These are phyloP conservation scores for Eledona agricola DNA, from an alignment of 2,888 invertebrate genomes.

Conservation along the genomic window DNA sequence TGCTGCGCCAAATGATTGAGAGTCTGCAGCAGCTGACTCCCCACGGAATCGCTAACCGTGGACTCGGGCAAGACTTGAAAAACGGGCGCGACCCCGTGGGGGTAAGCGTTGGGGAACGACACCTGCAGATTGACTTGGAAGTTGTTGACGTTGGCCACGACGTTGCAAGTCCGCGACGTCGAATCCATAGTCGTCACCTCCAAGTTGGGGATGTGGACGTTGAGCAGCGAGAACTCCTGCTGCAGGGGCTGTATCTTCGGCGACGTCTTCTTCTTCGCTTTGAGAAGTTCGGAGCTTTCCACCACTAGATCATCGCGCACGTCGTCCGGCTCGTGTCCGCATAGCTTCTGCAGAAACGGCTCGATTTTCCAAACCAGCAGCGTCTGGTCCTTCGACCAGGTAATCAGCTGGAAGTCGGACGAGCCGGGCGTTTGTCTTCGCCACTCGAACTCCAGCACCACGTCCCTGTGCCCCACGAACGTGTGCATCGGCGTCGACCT, in stretches of 20 bases:
- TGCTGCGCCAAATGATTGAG: conserved; percentile 83
- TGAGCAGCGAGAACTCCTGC: conserved; percentile 80
- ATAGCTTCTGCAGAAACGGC: conserved; percentile 82
- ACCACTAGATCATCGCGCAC: too few species aligned
- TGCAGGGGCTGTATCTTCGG: conserved; percentile 70
- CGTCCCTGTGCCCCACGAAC: conserved; percentile 93
- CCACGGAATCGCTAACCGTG: conserved; percentile 73
- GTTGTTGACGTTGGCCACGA: conserved; percentile 66
- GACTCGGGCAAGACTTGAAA: conserved; percentile 75
- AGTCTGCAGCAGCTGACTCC: conserved; percentile 79
- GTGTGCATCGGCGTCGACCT: conserved; percentile 85
- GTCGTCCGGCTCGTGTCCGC: conserved; percentile 74
- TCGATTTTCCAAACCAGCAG: conserved; percentile 91
- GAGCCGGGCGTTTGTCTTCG: conserved; percentile 71
- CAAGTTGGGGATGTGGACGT: conserved; percentile 78
- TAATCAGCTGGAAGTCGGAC: conserved; percentile 83
- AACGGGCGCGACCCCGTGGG: conserved; percentile 71
- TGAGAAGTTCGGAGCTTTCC: conserved; percentile 36
- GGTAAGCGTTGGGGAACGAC: conserved; percentile 78
- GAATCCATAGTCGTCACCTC: conserved; percentile 67
- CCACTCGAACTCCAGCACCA: conserved; percentile 96
- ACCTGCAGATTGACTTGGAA: conserved; percentile 69
- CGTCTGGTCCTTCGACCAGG: conserved; percentile 95
- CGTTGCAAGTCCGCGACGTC: conserved; percentile 67
- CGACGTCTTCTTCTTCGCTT: conserved; percentile 48